Conservation (phyloP, 2,113 vertebrate species). For the Sula dactylatra region DNA sequence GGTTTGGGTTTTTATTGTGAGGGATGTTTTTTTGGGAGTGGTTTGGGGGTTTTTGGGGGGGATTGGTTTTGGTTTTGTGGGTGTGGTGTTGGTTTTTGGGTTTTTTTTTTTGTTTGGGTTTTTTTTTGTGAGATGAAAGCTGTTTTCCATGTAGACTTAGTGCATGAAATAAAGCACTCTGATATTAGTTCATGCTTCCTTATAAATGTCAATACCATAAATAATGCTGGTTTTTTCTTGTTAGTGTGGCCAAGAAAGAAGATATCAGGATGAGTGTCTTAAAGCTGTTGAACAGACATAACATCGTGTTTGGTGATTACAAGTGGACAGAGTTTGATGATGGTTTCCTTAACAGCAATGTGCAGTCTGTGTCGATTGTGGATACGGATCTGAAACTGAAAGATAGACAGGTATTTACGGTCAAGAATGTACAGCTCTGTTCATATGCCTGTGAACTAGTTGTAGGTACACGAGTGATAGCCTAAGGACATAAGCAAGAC, state of each 20-base stretch:
- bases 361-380: slow-evolving; percentile 85
- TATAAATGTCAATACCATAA: neutral
- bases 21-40: neutral
- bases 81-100: neutral
- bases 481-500: neutral
- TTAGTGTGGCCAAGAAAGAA: slow-evolving; percentile 82
- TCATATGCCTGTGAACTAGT: neutral
- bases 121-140: neutral
- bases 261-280: slow-evolving; percentile 80
- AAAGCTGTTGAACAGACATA: slow-evolving; percentile 85
- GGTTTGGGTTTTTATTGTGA: neutral
- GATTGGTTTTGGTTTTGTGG: neutral
- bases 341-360: slow-evolving; percentile 82
- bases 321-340: slow-evolving; percentile 94
- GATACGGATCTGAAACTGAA: slow-evolving; percentile 81
- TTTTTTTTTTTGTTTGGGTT: no score
- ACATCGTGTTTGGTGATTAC: slow-evolving; percentile 86
- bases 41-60: neutral
- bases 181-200: neutral
- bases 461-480: neutral
- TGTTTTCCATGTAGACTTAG: neutral
- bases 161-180: neutral
- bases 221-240: neutral
- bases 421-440: neutral
- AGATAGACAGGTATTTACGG: slow-evolving; percentile 71